These are phyloP conservation scores for Drosophila seguyi DNA, from an alignment of 1,140 invertebrate genomes.

Conservation along the genomic window DNA sequence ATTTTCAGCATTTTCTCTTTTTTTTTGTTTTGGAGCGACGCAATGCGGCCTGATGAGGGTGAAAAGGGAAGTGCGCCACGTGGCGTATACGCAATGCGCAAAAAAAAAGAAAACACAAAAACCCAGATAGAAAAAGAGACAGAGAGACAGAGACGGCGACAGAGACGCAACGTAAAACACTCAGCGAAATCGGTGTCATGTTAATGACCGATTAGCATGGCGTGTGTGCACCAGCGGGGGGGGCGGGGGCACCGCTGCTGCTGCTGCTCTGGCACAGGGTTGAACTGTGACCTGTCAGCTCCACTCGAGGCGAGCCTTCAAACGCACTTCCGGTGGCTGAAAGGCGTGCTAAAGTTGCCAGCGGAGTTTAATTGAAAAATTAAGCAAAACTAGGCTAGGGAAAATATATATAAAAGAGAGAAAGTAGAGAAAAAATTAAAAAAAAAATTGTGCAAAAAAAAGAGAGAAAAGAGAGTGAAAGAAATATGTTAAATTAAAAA, in stretches of 20 bases:
- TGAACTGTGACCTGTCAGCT: slow-evolving; percentile 34
- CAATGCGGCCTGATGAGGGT: slow-evolving; percentile 15
- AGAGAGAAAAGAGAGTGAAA: neutral
- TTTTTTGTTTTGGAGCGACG: slow-evolving; percentile 36
- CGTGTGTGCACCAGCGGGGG: slow-evolving; percentile 34
- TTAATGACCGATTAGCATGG: slow-evolving; percentile 74
- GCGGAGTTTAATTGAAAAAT: slow-evolving; percentile 8
- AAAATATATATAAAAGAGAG: no score
- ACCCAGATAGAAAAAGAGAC: slow-evolving; percentile 1
- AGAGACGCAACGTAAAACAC: neutral
- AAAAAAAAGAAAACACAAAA: neutral
- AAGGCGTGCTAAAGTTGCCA: slow-evolving; percentile 5
- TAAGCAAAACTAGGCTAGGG: neutral
- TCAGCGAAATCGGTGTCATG: slow-evolving; percentile 71
- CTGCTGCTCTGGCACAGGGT: neutral
- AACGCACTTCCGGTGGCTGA: slow-evolving; percentile 22
- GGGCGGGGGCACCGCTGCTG: no score
- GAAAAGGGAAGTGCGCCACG: slow-evolving; percentile 8
- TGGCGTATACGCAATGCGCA: slow-evolving; percentile 60
- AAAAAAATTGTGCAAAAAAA: neutral
- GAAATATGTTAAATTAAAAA: neutral
- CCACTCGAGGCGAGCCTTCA: slow-evolving; percentile 9
- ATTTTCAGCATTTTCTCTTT: slow-evolving; percentile 36
- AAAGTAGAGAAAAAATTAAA: neutral
- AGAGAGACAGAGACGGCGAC: neutral